Conservation (phyloP, 1,140 invertebrate genomes). For the Heliconius himera region DNA sequence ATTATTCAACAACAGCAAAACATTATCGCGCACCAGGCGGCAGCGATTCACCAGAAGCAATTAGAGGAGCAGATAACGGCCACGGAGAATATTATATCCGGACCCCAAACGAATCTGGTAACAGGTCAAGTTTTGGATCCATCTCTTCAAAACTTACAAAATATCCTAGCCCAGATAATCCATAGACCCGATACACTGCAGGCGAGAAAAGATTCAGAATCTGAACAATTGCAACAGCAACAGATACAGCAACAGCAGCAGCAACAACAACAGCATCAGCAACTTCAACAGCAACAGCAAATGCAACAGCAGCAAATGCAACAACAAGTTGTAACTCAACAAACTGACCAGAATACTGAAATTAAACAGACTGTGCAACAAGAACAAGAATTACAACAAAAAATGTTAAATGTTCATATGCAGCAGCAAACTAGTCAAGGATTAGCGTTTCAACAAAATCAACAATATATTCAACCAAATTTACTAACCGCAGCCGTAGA, state of each 20-base stretch:
- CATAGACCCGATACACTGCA: constrained; percentile 70
- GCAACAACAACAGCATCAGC: constrained; percentile 43
- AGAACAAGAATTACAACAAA: constrained; percentile 66
- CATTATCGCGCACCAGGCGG: constrained; percentile 74
- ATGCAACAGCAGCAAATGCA: constrained; percentile 47
- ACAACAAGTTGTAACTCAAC: constrained; percentile 36
- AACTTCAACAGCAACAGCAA: constrained; percentile 48
- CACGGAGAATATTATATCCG: constrained; percentile 63
- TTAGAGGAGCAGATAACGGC: constrained; percentile 73
- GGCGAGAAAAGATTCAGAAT: constrained; percentile 73
- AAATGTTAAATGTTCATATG: constrained; percentile 65
- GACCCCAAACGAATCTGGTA: constrained; percentile 66
- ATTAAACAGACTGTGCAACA: constrained; percentile 56
- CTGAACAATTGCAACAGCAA: constrained; percentile 58
- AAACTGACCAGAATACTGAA: constrained; percentile 18
- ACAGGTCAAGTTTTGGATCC: constrained; percentile 69
- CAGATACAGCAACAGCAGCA: constrained; percentile 48
- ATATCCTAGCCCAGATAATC: constrained; percentile 76
- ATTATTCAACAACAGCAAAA: constrained; percentile 75
- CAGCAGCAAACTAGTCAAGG: constrained; percentile 72
- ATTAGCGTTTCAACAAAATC: constrained; percentile 64
- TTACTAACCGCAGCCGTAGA: constrained; percentile 62
- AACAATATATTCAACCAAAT: constrained; percentile 65
- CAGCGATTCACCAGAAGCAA: constrained; percentile 79
- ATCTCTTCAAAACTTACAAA: constrained; percentile 76